Conservation (phyloP, 2,888 invertebrate genomes). For the Himalopsyche anomala region DNA sequence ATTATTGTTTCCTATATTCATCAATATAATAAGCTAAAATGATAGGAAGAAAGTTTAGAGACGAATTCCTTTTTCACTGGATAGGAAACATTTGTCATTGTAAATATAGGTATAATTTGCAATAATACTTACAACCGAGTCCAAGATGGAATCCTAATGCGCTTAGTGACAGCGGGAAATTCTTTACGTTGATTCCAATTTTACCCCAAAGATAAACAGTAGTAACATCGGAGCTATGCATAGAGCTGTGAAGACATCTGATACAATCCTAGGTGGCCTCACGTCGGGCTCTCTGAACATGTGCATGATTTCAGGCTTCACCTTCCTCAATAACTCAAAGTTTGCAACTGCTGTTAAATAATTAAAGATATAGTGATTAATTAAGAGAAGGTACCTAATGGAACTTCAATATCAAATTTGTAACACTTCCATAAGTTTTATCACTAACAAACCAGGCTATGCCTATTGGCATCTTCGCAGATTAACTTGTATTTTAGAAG, state of each 20-base stretch:
- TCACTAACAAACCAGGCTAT: too few relatives aligned
- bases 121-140: conserved; percentile 81
- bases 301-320: conserved; percentile 82
- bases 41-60: too few relatives aligned
- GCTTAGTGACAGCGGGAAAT: conserved; percentile 86
- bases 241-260: conserved; percentile 92
- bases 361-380: too few relatives aligned
- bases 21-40: too few relatives aligned
- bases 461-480: too few relatives aligned
- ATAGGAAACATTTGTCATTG: background rate
- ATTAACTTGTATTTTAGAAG: too few relatives aligned
- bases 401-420: too few relatives aligned
- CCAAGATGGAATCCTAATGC: conserved; percentile 94
- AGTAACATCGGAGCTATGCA: conserved; percentile 89
- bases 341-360: background rate
- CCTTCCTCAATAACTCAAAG: conserved; percentile 23
- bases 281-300: conserved; percentile 94
- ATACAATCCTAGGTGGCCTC: conserved; percentile 91
- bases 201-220: conserved; percentile 90
- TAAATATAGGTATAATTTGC: background rate
- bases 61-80: too few relatives aligned
- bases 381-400: too few relatives aligned
- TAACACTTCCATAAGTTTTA: too few relatives aligned
- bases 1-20: too few relatives aligned
- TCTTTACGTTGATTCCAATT: conserved; percentile 90